These are phyloP conservation scores for Astur gentilis DNA, from an alignment of 2,113 vertebrate genomes.

Conservation along the genomic window DNA sequence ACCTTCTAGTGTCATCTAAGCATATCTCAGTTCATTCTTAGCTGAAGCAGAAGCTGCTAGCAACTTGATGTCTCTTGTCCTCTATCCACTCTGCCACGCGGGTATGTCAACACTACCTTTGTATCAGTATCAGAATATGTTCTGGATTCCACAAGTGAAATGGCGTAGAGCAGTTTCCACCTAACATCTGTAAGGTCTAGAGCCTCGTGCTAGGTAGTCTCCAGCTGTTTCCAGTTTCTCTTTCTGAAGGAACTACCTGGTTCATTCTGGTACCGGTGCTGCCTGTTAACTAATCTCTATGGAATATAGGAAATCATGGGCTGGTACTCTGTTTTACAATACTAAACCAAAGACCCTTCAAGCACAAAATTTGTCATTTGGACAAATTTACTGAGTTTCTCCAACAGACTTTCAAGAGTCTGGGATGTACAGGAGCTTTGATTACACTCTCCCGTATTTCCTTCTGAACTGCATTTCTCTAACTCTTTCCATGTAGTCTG, in stretches of 20 bases:
- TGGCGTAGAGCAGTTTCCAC: background rate
- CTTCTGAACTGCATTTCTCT: background rate
- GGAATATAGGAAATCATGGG: background rate
- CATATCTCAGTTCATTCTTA: background rate
- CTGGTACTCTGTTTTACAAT: background rate
- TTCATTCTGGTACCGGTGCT: background rate
- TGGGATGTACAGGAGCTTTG: background rate
- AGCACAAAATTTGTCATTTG: background rate
- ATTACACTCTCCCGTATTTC: background rate
- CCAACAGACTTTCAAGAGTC: background rate
- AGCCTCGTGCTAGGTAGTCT: background rate
- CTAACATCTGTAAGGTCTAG: background rate
- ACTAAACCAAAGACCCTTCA: background rate
- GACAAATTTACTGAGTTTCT: background rate
- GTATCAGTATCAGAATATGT: background rate
- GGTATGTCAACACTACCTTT: background rate
- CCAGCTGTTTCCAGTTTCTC: background rate
- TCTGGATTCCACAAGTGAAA: background rate
- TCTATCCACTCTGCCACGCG: accelerated
- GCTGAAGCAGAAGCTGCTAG: background rate
- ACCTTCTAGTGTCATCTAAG: background rate
- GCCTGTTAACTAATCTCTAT: background rate
- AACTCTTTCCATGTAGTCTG: background rate
- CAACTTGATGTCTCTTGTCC: background rate
- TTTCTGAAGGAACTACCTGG: background rate